These are phyloP conservation scores for Otus sunia DNA, from an alignment of 2,113 vertebrate species.

Conservation along the genomic window DNA sequence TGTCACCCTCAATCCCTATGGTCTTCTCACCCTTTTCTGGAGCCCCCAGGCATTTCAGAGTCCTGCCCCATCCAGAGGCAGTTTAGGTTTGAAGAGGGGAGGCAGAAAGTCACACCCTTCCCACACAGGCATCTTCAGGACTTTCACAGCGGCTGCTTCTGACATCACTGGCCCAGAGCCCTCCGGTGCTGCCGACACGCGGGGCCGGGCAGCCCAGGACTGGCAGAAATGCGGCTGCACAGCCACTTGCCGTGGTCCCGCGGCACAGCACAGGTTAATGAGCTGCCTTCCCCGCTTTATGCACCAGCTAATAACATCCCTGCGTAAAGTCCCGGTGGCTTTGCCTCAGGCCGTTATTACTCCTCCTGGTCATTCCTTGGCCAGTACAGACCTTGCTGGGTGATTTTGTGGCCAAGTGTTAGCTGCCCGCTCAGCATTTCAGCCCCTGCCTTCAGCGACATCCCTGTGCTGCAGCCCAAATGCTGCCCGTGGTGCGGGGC, in stretches of 20 bases:
- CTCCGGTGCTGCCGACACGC: accelerated
- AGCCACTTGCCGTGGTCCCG: accelerated
- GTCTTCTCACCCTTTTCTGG: neutral
- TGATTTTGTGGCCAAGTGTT: neutral
- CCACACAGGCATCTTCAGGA: accelerated
- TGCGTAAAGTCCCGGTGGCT: neutral
- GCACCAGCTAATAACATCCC: neutral
- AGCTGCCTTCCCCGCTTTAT: neutral
- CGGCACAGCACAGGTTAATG: neutral
- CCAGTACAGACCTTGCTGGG: neutral
- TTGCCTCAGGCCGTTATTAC: constrained; percentile 25
- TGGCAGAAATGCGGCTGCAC: accelerated
- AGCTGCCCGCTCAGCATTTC: neutral
- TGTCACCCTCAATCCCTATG: too few relatives aligned
- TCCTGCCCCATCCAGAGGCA: neutral
- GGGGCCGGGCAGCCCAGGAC: accelerated
- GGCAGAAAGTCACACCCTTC: neutral
- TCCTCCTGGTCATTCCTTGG: constrained; percentile 38
- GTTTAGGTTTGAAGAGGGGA: neutral
- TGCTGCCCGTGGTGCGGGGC: accelerated
- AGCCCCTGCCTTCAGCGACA: accelerated
- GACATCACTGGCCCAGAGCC: accelerated
- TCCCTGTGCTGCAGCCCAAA: neutral
- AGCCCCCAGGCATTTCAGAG: neutral
- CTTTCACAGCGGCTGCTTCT: accelerated